A percentile compares a stretch with the other conserved stretches of the same genome.
These are phyloP conservation scores for Montipora foliosa DNA, from an alignment of 64 coral and sea anemone genomes.

Conservation along the genomic window DNA sequence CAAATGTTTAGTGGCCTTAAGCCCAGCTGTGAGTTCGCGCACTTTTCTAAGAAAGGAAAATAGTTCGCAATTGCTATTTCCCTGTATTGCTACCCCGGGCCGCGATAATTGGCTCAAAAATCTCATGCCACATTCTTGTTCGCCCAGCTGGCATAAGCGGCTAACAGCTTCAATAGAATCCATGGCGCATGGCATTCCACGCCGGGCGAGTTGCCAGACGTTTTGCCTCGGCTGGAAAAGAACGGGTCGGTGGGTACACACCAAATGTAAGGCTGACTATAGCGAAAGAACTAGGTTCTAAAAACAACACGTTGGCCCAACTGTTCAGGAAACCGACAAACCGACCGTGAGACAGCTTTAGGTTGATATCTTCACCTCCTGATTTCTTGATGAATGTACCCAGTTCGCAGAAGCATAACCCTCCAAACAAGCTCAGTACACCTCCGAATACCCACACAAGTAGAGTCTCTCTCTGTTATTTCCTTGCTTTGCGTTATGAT, in stretches of 20 bases:
- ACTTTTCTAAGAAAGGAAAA: too few relatives aligned
- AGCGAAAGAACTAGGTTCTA: conserved; percentile 73
- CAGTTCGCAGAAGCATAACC: conserved; percentile 79
- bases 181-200: conserved; percentile 15
- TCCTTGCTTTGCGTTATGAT: too few relatives aligned
- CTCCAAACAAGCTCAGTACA: conserved; percentile 54
- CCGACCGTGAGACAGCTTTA: conserved; percentile 72
- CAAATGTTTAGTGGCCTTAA: too few relatives aligned
- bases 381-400: conserved; percentile 77
- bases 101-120: too few relatives aligned
- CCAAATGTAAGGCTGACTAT: conserved; percentile 78
- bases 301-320: conserved; percentile 64
- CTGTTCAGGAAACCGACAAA: conserved; percentile 69
- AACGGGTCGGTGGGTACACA: conserved; percentile 64
- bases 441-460: conserved; percentile 72
- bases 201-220: not conserved
- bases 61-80: too few relatives aligned
- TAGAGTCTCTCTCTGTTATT: conserved; percentile 19
- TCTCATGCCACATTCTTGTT: too few relatives aligned
- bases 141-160: not conserved
- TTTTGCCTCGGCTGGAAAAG: not conserved
- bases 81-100: too few relatives aligned
- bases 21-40: too few relatives aligned
- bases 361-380: conserved; percentile 68
- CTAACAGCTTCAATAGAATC: conserved; percentile 51